Evolutionary conservation across 2,888 invertebrate genomes (phyloP), one percentile per base, ranked within the genome.

Genomic region (Cataglyphis albicans): DNA sequence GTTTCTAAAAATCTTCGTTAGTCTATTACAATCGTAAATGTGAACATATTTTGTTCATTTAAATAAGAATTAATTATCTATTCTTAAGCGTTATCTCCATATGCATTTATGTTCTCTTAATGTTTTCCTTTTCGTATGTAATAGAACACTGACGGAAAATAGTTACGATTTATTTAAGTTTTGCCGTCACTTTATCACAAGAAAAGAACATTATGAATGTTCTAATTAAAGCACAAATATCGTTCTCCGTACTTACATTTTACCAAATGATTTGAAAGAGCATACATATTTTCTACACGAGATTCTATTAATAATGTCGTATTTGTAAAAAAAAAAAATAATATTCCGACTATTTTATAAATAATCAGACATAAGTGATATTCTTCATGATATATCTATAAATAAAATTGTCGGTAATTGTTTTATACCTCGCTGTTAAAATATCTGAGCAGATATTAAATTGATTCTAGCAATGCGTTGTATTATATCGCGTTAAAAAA

Each of bases 341-440:
- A 55, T 59, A 73, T 61, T 44, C 61, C 6, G 12, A 32, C 35
- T 29, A 29, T 44, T 74, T 72, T 44, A 74, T 44, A 44, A 59
- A 74, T 44, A 44, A 59, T 12, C 15, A 76, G 12, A 25, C 7
- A 52, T 52, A 52, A 52, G 21, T 57, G n/a, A 48, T 67, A 67
- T 41, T 44, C 15, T 32, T 68, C 32, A 68, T n/a, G 18, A 52
- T 32, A 68, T 3, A 25, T 52, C 7, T 55, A 55, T 65, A 55
- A 63, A 64, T 63, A 18, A 65, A 76, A 65, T 65, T 76, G 52
- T 52, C 5, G 15, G 67, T 41, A 67, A 76, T 76, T 76, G 25
- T 76, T 76, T 76, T 41, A 76, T 76, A 76, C 15, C 57, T 76
- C 21, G 10, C 55, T 41, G n/a, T 41, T 68, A 57, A 76, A 68